phyloP scores from a whole-genome alignment of 2,113 vertebrate genomes.

The Coregonus clupeaformis region DNA sequence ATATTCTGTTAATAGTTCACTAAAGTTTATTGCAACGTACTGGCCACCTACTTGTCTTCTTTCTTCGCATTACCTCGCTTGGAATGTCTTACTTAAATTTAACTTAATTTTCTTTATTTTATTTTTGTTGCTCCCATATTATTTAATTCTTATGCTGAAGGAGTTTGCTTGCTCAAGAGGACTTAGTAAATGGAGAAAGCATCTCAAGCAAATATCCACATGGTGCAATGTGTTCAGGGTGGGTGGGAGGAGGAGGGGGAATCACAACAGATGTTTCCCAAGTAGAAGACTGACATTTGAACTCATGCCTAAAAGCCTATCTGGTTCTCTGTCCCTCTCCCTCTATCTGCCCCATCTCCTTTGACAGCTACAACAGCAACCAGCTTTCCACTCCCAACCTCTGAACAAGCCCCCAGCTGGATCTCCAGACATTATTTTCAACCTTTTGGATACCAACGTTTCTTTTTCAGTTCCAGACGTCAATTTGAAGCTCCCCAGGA shows the following conservation, averaged over 20 bases:
- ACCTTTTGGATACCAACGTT: constrained; percentile 12
- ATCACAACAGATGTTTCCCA: constrained; percentile 20
- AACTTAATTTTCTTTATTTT: constrained; percentile 2
- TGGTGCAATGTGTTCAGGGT: constrained; percentile 12
- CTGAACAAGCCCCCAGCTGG: constrained; percentile 12
- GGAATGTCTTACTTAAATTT: not conserved
- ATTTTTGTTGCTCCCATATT: not conserved
- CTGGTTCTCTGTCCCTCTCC: constrained; percentile 2
- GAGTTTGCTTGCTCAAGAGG: too few relatives aligned
- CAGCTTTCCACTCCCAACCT: constrained; percentile 9
- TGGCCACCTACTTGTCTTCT: too few relatives aligned
- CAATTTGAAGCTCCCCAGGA: constrained; percentile 33
- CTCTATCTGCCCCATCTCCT: constrained; percentile 4
- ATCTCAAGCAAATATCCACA: constrained; percentile 14
- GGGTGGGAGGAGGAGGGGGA: constrained; percentile 11
- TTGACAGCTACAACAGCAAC: constrained; percentile 9
- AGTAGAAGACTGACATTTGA: constrained; percentile 13
- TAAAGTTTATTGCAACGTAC: too few relatives aligned
- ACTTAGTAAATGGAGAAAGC: not conserved
- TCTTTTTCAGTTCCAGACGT: constrained; percentile 31
- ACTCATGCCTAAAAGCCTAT: constrained; percentile 12
- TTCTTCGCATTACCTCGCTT: not conserved
- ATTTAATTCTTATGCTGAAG: not conserved
- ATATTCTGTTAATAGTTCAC: too few relatives aligned
- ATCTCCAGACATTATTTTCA: not conserved